Evolutionary conservation across 2,113 vertebrate species (phyloP).

Genomic region (Aegithalos caudatus): DNA sequence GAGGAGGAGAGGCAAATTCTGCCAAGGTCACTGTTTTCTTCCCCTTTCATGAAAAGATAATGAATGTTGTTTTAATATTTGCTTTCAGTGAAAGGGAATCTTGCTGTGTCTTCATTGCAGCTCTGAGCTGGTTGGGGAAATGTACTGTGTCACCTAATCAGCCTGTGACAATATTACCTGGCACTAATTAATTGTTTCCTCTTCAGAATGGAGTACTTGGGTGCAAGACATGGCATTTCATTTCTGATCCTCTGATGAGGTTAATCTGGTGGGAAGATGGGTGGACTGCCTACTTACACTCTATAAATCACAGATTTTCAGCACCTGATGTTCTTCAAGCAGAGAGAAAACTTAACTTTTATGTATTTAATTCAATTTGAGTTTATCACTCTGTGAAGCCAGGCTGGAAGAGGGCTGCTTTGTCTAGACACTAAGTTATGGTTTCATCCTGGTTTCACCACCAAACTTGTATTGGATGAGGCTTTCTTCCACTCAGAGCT

Average conservation of each 20-base stretch:
- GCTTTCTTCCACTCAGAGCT: not conserved
- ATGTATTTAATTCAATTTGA: not conserved
- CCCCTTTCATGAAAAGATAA: constrained; percentile 12
- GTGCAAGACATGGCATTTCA: not conserved
- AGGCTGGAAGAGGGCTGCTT: not conserved
- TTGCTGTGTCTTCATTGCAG: not conserved
- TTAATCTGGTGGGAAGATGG: not conserved
- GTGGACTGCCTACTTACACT: not conserved
- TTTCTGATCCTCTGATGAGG: not conserved
- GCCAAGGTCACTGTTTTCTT: not conserved
- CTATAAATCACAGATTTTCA: not conserved
- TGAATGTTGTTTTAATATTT: constrained; percentile 31
- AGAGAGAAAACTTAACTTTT: not conserved
- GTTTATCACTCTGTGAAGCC: not conserved
- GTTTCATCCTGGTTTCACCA: not conserved
- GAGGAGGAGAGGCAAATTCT: not conserved
- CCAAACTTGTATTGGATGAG: not conserved
- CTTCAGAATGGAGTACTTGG: not conserved
- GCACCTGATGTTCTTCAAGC: not conserved
- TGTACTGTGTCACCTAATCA: not conserved
- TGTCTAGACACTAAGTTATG: not conserved
- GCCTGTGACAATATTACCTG: not conserved
- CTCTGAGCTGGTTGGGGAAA: not conserved
- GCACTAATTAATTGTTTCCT: constrained; percentile 12
- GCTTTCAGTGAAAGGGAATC: not conserved